phyloP scores from a whole-genome alignment of 2,113 vertebrate genomes.

The Lasiurus borealis region DNA sequence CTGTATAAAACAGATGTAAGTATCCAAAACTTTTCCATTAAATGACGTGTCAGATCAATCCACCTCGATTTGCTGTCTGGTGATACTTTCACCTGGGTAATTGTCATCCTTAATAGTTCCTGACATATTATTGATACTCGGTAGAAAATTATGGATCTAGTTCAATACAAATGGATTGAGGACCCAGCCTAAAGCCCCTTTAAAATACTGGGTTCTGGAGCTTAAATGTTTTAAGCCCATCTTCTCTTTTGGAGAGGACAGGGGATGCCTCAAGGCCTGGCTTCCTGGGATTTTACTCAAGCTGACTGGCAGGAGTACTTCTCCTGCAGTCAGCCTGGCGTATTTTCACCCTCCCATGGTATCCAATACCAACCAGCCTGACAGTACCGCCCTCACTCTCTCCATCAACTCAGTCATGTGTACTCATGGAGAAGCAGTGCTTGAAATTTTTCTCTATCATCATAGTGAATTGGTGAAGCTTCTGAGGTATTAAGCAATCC shows the following conservation, averaged over 20 bases:
- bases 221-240: neutral
- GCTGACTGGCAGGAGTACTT: neutral
- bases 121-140: neutral
- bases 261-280: neutral
- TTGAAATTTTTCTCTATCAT: constrained; percentile 26
- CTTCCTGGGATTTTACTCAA: neutral
- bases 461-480: neutral
- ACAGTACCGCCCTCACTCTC: constrained; percentile 21
- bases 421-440: constrained; percentile 36
- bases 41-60: neutral
- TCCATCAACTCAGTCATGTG: neutral
- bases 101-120: neutral
- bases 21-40: constrained; percentile 35
- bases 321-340: neutral
- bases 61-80: neutral
- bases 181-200: neutral
- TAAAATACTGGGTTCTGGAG: neutral
- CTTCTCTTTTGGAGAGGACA: neutral
- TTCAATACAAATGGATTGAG: neutral
- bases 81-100: neutral
- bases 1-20: constrained; percentile 14
- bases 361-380: neutral
- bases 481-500: constrained; percentile 64
- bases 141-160: neutral
- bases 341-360: neutral